Conservation (phyloP, 2,797 vertebrate genomes). For the Siniperca scherzeri region DNA sequence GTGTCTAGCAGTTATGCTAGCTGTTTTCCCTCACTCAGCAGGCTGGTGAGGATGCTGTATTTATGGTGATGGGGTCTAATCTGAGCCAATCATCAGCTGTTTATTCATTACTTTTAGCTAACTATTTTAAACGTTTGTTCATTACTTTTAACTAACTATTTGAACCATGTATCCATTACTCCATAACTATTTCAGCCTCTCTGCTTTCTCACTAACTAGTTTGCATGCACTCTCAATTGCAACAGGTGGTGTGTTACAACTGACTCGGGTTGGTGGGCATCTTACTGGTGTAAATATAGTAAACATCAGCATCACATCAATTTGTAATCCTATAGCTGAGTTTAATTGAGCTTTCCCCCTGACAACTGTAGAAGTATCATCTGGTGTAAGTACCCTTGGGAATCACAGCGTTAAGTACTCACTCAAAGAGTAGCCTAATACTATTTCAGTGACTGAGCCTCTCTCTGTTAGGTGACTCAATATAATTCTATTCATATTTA, state of each 20-base stretch:
- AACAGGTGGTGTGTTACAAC: background rate
- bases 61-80: slow-evolving; percentile 14
- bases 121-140: background rate
- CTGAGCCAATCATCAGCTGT: no score
- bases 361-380: background rate
- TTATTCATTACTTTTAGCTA: background rate
- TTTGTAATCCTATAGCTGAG: background rate
- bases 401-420: background rate
- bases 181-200: background rate
- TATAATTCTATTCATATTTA: background rate
- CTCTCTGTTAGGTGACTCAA: background rate
- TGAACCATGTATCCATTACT: background rate
- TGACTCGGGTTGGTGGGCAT: no score
- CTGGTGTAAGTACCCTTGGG: background rate
- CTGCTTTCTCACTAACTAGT: no score
- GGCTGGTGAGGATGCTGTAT: slow-evolving; percentile 11
- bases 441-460: background rate
- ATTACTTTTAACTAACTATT: background rate
- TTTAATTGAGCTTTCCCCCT: background rate
- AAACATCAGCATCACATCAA: no score
- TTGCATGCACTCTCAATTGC: no score
- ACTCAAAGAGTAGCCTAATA: background rate
- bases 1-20: slow-evolving; percentile 7
- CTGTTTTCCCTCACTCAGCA: slow-evolving; percentile 41
- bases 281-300: no score